Evolutionary conservation across 2,113 vertebrate genomes (phyloP).

Genomic region (Spea multiplicata): DNA sequence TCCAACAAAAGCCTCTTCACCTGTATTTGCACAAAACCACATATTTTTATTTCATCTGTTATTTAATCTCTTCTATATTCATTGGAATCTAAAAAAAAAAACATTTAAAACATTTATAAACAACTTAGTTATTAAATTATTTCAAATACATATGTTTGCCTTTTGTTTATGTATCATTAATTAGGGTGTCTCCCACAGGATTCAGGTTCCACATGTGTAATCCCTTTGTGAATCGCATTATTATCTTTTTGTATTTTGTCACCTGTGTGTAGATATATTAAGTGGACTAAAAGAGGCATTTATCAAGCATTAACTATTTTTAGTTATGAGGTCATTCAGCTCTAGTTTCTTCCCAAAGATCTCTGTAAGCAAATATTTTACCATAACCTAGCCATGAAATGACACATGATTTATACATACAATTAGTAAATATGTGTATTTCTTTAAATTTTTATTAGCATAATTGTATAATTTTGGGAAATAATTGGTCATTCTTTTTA

Average conservation of each 20-base stretch:
- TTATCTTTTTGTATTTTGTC: not conserved
- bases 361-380: not conserved
- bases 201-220: not conserved
- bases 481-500: too few species aligned
- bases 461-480: too few species aligned
- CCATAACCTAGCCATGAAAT: too few species aligned
- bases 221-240: too few species aligned
- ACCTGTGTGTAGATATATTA: not conserved
- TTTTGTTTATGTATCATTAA: slow-evolving; percentile 7
- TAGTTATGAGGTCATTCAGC: not conserved
- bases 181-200: not conserved
- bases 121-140: not conserved
- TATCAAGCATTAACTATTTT: not conserved
- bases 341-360: slow-evolving; percentile 15
- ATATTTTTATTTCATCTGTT: not conserved
- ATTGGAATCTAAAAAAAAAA: not conserved
- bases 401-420: too few species aligned
- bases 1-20: not conserved
- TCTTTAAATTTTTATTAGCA: too few species aligned
- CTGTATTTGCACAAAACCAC: not conserved
- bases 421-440: too few species aligned
- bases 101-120: too few species aligned
- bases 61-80: not conserved
- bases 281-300: not conserved
- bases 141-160: not conserved